Conservation (phyloP, 1,140 invertebrate genomes). For the Cyrtorhinus lividipennis region DNA sequence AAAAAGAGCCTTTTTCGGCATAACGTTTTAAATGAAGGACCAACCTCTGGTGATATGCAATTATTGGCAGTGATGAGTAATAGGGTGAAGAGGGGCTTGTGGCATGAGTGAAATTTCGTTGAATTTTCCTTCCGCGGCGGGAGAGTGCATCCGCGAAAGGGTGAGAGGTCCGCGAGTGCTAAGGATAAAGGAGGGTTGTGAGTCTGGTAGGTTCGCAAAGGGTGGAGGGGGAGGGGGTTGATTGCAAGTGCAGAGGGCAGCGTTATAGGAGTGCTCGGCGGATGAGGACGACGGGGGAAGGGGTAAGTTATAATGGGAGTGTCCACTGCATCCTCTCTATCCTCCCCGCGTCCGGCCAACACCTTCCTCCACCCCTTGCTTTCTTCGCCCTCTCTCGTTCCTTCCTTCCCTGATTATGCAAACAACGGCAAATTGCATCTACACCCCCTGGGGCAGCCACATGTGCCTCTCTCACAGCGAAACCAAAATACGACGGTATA, state of each 20-base stretch:
- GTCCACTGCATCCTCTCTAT: conserved; percentile 3
- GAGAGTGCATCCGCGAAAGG: too few relatives aligned
- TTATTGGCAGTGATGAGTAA: too few relatives aligned
- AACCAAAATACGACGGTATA: background rate
- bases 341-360: background rate
- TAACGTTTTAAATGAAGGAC: too few relatives aligned
- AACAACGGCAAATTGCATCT: conserved; percentile 8
- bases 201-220: too few relatives aligned
- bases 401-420: background rate
- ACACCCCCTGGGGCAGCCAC: background rate
- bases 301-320: conserved; percentile 1
- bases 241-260: background rate
- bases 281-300: background rate
- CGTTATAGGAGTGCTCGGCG: too few relatives aligned
- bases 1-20: too few relatives aligned
- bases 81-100: too few relatives aligned
- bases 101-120: too few relatives aligned
- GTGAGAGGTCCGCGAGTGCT: too few relatives aligned
- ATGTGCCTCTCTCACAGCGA: background rate
- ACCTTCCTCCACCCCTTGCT: background rate
- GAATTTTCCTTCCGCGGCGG: too few relatives aligned
- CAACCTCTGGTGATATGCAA: too few relatives aligned
- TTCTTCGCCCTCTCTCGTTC: background rate
- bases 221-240: background rate
- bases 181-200: too few relatives aligned